Evolutionary conservation across 2,888 invertebrate genomes (phyloP).

Genomic region (Esperia sulphurella): DNA sequence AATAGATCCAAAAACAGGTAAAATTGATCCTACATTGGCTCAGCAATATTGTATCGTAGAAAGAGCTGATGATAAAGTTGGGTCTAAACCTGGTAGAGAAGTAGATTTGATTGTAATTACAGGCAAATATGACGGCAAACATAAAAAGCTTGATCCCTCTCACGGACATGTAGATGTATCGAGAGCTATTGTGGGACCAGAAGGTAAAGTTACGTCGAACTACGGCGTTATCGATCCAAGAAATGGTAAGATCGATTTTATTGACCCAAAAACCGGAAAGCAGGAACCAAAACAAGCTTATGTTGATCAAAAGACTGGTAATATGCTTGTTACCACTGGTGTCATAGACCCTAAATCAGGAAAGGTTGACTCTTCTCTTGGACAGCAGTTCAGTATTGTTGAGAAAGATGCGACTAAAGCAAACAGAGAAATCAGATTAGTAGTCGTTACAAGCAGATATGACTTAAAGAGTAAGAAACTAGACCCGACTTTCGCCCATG

Average conservation of each 20-base stretch:
- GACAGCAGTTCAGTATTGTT: conserved; percentile 83
- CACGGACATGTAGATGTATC: conserved; percentile 77
- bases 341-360: conserved; percentile 83
- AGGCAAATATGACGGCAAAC: conserved; percentile 80
- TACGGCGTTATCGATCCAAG: conserved; percentile 83
- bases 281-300: conserved; percentile 83
- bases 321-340: conserved; percentile 81
- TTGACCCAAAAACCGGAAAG: conserved; percentile 82
- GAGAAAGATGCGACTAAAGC: conserved; percentile 83
- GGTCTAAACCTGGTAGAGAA: conserved; percentile 67
- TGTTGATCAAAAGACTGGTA: conserved; percentile 85
- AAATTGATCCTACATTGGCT: conserved; percentile 82
- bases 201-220: conserved; percentile 78
- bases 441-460: conserved; percentile 80
- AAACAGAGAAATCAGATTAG: conserved; percentile 79
- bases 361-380: conserved; percentile 81
- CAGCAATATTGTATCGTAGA: conserved; percentile 84
- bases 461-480: conserved; percentile 75
- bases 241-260: conserved; percentile 80
- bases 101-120: conserved; percentile 81
- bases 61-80: conserved; percentile 75
- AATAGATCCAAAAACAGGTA: conserved; percentile 83
- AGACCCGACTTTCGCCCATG: conserved; percentile 75
- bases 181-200: conserved; percentile 79
- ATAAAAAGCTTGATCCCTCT: conserved; percentile 67